Evolutionary conservation across 2,797 vertebrate species (phyloP), one percentile per base, ranked within the genome.

Genomic region (Erithacus rubecula): DNA sequence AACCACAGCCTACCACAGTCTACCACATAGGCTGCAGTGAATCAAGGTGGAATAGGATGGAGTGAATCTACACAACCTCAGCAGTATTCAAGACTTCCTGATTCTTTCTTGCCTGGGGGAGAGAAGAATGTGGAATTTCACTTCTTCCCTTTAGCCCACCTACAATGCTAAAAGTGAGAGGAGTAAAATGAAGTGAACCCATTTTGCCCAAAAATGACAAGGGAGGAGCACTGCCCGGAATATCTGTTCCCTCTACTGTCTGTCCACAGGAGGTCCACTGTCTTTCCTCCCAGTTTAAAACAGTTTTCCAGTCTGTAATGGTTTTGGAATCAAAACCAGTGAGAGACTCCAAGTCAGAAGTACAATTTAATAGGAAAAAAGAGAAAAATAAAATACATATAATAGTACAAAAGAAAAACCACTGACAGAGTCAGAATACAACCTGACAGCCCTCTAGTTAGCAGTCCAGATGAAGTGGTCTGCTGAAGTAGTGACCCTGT

Each of bases 1-100:
- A 1, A 56, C 19, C 24, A n/a, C 12, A 58, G 52, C 12, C 20
- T 58, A 56, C 19, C 24, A n/a, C 12, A 58, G 52, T 11, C 20
- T 58, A 17, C 10, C 0, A 0, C 1, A 1, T 9, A 47, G 29
- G 16, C 3, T 53, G 32, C 0, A 1, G 24, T 59, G 34, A 83
- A 83, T 78, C 27, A 51, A 23, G 5, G 14, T 63, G 15, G 29
- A 71, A 75, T 22, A 58, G 4, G 24, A 44, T 52, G 13, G 6
- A 14, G 5, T 84, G 68, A 59, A 87, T 56, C 41, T 46, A 68
- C 30, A 43, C 11, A 78, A 30, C 39, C 30, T 68, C 46, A 71
- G 36, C 16, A 62, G 16, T 5, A 4, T 71, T 95, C 64, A 70
- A 74, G 53, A 24, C 26, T 76, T 89, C n/a, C 56, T 77, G 23